Evolutionary conservation across 2,888 invertebrate genomes (phyloP).

Genomic region (Eilema caniola): DNA sequence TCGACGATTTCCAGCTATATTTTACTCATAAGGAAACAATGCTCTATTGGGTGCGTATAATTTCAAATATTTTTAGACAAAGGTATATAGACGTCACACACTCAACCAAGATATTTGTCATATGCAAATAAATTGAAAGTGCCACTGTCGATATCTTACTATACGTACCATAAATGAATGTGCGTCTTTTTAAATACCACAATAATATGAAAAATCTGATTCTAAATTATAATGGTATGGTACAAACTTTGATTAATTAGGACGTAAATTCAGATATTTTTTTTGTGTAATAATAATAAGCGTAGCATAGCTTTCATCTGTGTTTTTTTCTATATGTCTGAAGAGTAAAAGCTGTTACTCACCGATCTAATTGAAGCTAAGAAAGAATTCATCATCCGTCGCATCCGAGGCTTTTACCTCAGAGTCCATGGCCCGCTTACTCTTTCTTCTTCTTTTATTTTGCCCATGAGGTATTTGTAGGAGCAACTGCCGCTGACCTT

Average conservation of each 20-base stretch:
- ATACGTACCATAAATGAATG: constrained; percentile 53
- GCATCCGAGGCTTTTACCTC: not conserved
- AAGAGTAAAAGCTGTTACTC: too few species aligned
- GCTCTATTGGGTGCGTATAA: too few species aligned
- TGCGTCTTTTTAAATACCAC: constrained; percentile 41
- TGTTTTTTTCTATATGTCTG: too few species aligned
- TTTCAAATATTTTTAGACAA: constrained; percentile 10
- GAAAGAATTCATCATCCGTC: too few species aligned
- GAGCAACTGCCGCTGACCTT: not conserved
- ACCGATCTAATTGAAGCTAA: not conserved
- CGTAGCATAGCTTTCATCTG: too few species aligned
- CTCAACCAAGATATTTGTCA: constrained; percentile 33
- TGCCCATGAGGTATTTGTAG: too few species aligned
- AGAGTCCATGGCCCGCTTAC: too few species aligned
- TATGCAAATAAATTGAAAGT: constrained; percentile 83
- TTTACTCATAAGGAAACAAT: not conserved
- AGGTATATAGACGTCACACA: constrained; percentile 19
- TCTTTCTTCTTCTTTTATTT: too few species aligned
- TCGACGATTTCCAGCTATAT: not conserved
- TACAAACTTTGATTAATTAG: too few species aligned
- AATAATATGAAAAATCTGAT: not conserved
- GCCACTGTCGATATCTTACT: constrained; percentile 52
- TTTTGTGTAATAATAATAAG: too few species aligned
- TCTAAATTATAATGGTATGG: too few species aligned
- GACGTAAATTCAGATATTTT: too few species aligned